Conservation (phyloP, 2,888 invertebrate genomes). For the Microdon myrmicae region DNA sequence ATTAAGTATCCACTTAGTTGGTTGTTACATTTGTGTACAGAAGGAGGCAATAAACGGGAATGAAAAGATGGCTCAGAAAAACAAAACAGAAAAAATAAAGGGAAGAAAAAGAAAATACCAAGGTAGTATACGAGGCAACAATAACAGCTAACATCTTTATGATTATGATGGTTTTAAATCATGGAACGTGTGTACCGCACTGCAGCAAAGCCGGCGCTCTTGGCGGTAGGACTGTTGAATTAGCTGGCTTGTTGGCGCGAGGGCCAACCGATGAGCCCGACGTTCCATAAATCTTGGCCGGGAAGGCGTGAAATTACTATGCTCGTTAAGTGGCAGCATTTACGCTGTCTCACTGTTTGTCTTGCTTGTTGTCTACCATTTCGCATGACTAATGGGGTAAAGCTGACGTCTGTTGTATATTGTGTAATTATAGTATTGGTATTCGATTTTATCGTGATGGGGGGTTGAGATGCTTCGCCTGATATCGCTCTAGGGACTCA, state of each 20-base stretch:
- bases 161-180: slow-evolving; percentile 51
- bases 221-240: slow-evolving; percentile 5
- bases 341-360: slow-evolving; percentile 52
- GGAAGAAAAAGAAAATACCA: slow-evolving; percentile 1
- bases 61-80: slow-evolving; percentile 5
- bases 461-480: background rate
- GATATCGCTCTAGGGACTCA: background rate
- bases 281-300: slow-evolving; percentile 46
- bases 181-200: slow-evolving; percentile 37
- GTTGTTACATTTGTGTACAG: slow-evolving; percentile 37
- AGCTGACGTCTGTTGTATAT: slow-evolving; percentile 9
- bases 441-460: slow-evolving; percentile 4
- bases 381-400: slow-evolving; percentile 42
- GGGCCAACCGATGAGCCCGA: slow-evolving; percentile 34
- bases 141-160: slow-evolving; percentile 48
- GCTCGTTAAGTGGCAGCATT: slow-evolving; percentile 51
- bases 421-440: slow-evolving; percentile 2
- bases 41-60: slow-evolving; percentile 23
- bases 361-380: slow-evolving; percentile 51
- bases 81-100: slow-evolving; percentile 14
- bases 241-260: slow-evolving; percentile 4
- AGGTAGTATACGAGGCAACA: slow-evolving; percentile 25
- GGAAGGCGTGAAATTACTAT: slow-evolving; percentile 51
- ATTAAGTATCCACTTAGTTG: slow-evolving; percentile 28
- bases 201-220: slow-evolving; percentile 11